phyloP scores from a whole-genome alignment of 23 tunicate genomes.

The Trididemnum miniatum region DNA sequence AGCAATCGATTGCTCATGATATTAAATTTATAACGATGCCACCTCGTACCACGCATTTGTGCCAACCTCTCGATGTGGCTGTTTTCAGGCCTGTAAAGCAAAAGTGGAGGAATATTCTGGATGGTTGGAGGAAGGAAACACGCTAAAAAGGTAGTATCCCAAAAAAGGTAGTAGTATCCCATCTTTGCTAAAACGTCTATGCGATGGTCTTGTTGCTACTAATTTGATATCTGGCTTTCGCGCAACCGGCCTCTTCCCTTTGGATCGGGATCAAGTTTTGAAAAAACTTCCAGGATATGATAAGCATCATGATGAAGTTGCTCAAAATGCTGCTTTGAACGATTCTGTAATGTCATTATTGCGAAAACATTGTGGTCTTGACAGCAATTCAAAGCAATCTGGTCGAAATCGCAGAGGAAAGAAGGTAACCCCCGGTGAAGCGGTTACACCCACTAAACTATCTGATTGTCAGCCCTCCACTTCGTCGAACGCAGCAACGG shows the following conservation, averaged over 20 bases:
- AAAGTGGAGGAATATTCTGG: background rate
- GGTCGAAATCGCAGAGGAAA: background rate
- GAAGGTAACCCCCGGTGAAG: background rate
- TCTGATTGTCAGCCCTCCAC: too few relatives aligned
- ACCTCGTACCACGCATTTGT: background rate
- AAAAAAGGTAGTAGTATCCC: background rate
- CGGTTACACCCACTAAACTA: background rate
- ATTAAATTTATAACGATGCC: constrained; percentile 22
- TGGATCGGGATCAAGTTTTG: background rate
- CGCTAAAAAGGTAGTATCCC: constrained; percentile 1
- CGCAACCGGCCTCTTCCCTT: constrained; percentile 15
- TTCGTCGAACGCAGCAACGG: too few relatives aligned
- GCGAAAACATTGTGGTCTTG: background rate
- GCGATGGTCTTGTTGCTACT: background rate
- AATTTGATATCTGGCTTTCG: constrained; percentile 10
- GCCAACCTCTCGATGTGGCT: constrained; percentile 39
- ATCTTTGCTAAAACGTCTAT: background rate
- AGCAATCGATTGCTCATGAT: background rate
- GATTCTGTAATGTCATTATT: background rate
- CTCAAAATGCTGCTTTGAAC: background rate
- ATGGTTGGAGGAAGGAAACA: constrained; percentile 16
- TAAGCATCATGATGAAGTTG: background rate
- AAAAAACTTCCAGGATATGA: background rate
- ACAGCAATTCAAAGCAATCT: background rate
- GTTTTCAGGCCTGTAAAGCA: constrained; percentile 10